Evolutionary conservation across 2,113 vertebrate species (phyloP).

Genomic region (Erpornis zantholeuca): DNA sequence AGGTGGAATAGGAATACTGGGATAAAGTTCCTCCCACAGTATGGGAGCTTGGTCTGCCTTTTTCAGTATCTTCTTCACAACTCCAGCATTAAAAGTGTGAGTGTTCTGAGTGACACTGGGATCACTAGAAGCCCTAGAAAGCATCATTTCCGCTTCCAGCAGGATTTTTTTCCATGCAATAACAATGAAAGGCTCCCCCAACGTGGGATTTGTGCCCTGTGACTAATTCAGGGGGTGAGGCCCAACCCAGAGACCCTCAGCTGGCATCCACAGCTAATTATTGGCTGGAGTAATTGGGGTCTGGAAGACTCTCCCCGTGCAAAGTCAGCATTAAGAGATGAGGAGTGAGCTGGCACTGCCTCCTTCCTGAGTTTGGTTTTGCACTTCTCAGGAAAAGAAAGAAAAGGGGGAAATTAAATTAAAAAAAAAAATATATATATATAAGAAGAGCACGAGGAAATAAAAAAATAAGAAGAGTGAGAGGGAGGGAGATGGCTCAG

Average conservation of each 20-base stretch:
- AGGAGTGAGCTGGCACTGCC: background rate
- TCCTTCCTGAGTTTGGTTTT: background rate
- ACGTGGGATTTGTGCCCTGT: background rate
- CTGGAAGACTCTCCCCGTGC: background rate
- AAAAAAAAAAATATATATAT: too few relatives aligned
- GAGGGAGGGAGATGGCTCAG: background rate
- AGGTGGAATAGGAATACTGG: background rate
- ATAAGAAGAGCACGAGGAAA: background rate
- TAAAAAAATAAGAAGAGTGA: too few relatives aligned
- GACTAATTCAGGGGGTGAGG: background rate
- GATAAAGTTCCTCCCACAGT: background rate
- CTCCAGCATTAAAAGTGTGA: background rate
- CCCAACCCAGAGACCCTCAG: background rate
- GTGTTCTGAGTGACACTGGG: background rate
- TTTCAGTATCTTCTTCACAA: background rate
- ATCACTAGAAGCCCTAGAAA: background rate
- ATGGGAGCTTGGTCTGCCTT: background rate
- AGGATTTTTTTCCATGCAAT: accelerated
- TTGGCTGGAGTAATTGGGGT: background rate
- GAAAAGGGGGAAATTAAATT: accelerated
- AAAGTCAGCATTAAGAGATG: background rate
- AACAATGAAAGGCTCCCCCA: background rate
- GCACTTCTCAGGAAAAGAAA: background rate
- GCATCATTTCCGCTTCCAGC: accelerated
- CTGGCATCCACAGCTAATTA: background rate